Base-by-base conservation (phyloP, 2,888 invertebrate genomes). In the Aphidoletes aphidimyza region DNA sequence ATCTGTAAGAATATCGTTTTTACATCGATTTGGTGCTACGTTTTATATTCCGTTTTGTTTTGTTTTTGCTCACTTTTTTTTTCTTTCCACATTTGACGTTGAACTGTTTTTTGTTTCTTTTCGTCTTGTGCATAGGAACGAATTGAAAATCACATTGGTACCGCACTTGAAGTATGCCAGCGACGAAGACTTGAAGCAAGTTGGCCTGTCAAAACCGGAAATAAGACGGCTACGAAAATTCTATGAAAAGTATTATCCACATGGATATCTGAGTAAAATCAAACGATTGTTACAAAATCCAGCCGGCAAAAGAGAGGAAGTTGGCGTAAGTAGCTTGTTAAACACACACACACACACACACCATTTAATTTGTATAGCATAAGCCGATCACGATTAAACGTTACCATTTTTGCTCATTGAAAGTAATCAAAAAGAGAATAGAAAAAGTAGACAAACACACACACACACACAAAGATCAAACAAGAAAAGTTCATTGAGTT, bases 171-270 rank as follows among this genome's bases (percentile, higher is more conserved):
- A 98, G 90, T 98, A 97, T 92, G 98, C 98, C 83, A 95, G 95
- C 54, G 97, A 96, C 88, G 96, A 97, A 88, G 99, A 99, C 90
- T 91, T 99, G 86, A 92, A 93, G 85, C 95, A 96, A 87, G 95
- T 99, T 88, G 98, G 98, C 22, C 94, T 98, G 92, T 96, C 97
- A 22, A 95, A 95, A 88, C 98, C 98, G 37, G 99, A 99, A 91
- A 97, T 98, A 91, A 93, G 98, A 85, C 92, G 98, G 85, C 93
- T 98, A 86, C 95, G 97, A 88, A 98, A 98, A 90, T 96, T 94
- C 89, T 98, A 97, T 89, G 95, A 96, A 86, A 97, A 96, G 90
- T 96, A 97, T 90, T 97, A 95, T 89, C 97, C 98, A 0, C 97
- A 97, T 89, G 97, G 97, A 86, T 97, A 98, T 89, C 91, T 98